A percentile compares a stretch with the other conserved stretches of the same genome.
Evolutionary conservation across 35 echinoderm and acorn worm genomes (phyloP).

Genomic region (Ophiothrix spiculata): DNA sequence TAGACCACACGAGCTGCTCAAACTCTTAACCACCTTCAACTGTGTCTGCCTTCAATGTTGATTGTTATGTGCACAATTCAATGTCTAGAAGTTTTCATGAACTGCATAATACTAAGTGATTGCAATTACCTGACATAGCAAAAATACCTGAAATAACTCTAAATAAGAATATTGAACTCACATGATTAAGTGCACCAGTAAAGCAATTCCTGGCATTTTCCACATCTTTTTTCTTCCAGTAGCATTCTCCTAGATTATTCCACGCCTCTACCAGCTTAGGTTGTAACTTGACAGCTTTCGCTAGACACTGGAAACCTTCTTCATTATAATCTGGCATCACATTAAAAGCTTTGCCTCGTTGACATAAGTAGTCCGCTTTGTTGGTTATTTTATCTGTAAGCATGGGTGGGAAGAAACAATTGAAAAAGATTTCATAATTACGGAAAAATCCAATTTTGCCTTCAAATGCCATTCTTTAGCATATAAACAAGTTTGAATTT

Average conservation of each 20-base stretch:
- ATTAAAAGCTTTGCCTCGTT: constrained; percentile 83
- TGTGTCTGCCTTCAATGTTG: too few relatives aligned
- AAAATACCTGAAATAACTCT: too few relatives aligned
- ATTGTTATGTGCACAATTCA: too few relatives aligned
- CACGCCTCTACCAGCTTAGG: constrained; percentile 96
- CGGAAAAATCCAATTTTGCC: too few relatives aligned
- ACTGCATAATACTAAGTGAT: neutral
- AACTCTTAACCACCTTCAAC: too few relatives aligned
- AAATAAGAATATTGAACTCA: constrained; percentile 30
- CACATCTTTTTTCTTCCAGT: constrained; percentile 99
- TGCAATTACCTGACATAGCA: too few relatives aligned
- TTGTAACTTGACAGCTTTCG: constrained; percentile 90
- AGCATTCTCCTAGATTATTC: constrained; percentile 96
- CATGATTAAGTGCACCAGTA: constrained; percentile 91
- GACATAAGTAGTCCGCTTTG: constrained; percentile 61
- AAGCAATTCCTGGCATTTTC: constrained; percentile 92
- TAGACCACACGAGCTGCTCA: too few relatives aligned
- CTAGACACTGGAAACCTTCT: constrained; percentile 75
- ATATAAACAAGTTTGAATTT: neutral
- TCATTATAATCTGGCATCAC: constrained; percentile 78
- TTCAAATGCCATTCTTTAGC: too few relatives aligned
- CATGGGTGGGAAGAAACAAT: too few relatives aligned
- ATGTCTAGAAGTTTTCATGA: neutral
- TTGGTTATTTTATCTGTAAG: constrained; percentile 57
- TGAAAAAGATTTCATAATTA: too few relatives aligned